Evolutionary conservation across 2,888 invertebrate species (phyloP).

Genomic region (Lissonota sp.): DNA sequence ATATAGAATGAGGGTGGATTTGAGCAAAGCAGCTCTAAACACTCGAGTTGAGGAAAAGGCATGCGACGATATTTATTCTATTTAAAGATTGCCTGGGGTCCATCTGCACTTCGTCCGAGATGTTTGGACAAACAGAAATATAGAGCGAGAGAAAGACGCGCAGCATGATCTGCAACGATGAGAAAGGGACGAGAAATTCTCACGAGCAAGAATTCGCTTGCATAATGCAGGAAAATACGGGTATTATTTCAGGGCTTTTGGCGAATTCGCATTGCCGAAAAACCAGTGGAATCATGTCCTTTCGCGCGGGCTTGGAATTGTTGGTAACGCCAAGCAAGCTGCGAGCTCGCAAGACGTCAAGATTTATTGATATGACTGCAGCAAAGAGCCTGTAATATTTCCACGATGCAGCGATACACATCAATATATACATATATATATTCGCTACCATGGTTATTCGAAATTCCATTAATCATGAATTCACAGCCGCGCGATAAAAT

Average conservation of each 20-base stretch:
- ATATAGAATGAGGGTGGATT: conserved; percentile 12
- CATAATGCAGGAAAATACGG: conserved; percentile 33
- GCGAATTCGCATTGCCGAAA: conserved; percentile 4
- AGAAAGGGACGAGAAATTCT: conserved; percentile 27
- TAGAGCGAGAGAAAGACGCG: not conserved
- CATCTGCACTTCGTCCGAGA: conserved; percentile 61
- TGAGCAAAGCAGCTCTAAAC: too few species aligned
- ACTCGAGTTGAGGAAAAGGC: conserved; percentile 29
- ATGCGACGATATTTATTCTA: conserved; percentile 58
- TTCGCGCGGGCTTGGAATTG: not conserved
- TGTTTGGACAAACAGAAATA: conserved; percentile 36
- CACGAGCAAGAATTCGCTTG: conserved; percentile 49
- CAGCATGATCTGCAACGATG: conserved; percentile 24
- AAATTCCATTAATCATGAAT: too few species aligned
- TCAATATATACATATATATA: not conserved
- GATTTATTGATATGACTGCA: conserved; percentile 23
- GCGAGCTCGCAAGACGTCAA: conserved; percentile 6
- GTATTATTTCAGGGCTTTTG: conserved; percentile 24
- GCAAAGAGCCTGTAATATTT: not conserved
- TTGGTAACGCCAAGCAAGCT: not conserved
- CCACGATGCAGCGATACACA: too few species aligned
- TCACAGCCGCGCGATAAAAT: too few species aligned
- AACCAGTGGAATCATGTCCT: not conserved
- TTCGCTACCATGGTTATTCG: not conserved
- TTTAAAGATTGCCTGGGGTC: conserved; percentile 53